Conservation (phyloP, 2,888 invertebrate genomes). For the Idaea biselata region DNA sequence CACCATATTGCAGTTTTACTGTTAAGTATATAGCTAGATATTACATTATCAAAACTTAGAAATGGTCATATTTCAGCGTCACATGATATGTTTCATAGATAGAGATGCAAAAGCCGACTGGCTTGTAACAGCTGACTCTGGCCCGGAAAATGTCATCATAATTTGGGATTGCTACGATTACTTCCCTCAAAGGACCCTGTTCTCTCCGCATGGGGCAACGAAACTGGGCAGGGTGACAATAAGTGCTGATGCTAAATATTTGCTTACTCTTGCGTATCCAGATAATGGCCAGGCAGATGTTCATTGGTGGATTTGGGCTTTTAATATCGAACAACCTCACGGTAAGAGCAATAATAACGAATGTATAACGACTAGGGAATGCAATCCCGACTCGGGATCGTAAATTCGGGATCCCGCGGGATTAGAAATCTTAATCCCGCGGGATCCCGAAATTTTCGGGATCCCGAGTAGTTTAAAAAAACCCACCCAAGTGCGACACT, state of each 20-base stretch:
- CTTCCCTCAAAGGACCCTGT: constrained; percentile 77
- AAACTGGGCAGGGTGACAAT: constrained; percentile 64
- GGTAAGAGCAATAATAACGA: constrained; percentile 53
- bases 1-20: background rate
- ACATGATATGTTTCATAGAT: constrained; percentile 72
- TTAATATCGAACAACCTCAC: constrained; percentile 71
- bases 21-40: background rate
- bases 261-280: constrained; percentile 77
- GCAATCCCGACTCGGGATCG: no score
- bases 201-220: constrained; percentile 70
- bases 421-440: no score
- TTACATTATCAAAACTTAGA: constrained; percentile 2
- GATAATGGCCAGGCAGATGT: constrained; percentile 54
- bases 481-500: no score
- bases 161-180: constrained; percentile 79
- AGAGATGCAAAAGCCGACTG: constrained; percentile 75
- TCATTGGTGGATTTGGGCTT: constrained; percentile 84
- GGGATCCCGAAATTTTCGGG: no score
- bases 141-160: constrained; percentile 77
- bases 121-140: constrained; percentile 81
- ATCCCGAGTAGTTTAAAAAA: no score
- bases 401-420: no score
- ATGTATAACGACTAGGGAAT: background rate
- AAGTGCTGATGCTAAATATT: constrained; percentile 80
- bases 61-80: constrained; percentile 60